Conservation (phyloP, 1,140 invertebrate species). For the Drosophila pectinifera region DNA sequence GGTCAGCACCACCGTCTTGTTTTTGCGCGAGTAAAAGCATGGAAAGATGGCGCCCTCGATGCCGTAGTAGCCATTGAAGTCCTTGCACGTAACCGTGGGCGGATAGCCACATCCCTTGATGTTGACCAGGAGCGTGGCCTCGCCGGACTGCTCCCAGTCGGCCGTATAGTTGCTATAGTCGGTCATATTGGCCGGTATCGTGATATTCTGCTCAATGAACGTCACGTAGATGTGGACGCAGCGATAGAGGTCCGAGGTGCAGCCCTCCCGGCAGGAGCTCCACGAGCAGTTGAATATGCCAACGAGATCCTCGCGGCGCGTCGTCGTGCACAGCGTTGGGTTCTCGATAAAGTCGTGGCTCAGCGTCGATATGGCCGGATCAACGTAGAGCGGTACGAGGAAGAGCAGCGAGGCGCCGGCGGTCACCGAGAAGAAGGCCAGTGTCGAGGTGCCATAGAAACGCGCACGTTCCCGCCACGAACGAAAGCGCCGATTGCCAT, state of each 20-base stretch:
- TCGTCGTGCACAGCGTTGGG: conserved; percentile 92
- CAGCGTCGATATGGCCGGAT: conserved; percentile 94
- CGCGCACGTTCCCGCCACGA: conserved; percentile 91
- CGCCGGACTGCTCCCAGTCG: conserved; percentile 85
- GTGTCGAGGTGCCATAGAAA: conserved; percentile 91
- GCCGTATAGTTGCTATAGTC: conserved; percentile 78
- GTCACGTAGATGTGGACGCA: conserved; percentile 94
- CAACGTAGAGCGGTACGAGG: conserved; percentile 94
- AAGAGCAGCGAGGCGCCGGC: conserved; percentile 93
- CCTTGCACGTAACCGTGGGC: conserved; percentile 92
- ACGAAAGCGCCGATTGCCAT: conserved; percentile 87
- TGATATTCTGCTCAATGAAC: conserved; percentile 85
- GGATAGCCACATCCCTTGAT: conserved; percentile 96
- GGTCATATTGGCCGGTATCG: conserved; percentile 83
- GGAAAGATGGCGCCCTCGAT: conserved; percentile 91
- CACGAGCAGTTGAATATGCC: conserved; percentile 94
- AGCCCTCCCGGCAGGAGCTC: conserved; percentile 94
- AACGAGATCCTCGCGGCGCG: conserved; percentile 90
- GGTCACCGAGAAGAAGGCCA: conserved; percentile 91
- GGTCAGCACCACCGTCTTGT: conserved; percentile 92
- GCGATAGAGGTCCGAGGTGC: conserved; percentile 93
- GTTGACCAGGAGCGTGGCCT: conserved; percentile 91
- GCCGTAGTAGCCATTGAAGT: conserved; percentile 92
- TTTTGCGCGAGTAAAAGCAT: conserved; percentile 93
- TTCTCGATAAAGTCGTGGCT: conserved; percentile 92